A percentile compares a stretch with the other conserved stretches of the same genome.
phyloP scores from a whole-genome alignment of 2,113 vertebrate genomes.

The Ageneiosus marmoratus region DNA sequence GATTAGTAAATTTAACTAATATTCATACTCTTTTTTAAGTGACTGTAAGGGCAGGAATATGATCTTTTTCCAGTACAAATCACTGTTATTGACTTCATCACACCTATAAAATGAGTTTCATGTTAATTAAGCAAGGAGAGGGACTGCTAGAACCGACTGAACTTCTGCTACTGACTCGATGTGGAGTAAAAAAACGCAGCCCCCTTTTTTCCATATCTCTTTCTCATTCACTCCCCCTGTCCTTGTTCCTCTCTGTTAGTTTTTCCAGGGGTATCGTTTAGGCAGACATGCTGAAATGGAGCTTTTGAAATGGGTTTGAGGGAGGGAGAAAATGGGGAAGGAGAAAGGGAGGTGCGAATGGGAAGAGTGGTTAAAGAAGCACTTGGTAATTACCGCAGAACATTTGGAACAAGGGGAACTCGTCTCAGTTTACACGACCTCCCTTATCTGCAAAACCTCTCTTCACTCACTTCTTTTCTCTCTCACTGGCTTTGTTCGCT shows the following conservation, averaged over 20 bases:
- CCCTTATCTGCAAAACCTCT: slow-evolving; percentile 22
- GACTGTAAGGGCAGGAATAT: not conserved
- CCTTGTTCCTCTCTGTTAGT: slow-evolving; percentile 29
- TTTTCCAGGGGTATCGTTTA: slow-evolving; percentile 58
- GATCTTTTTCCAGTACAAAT: slow-evolving; percentile 37
- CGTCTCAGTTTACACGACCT: slow-evolving; percentile 45
- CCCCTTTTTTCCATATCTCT: not conserved
- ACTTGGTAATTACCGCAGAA: slow-evolving; percentile 47
- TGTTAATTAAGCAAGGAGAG: not conserved
- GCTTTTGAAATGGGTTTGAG: slow-evolving; percentile 53
- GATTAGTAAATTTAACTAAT: too few species aligned
- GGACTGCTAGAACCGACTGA: slow-evolving; percentile 19
- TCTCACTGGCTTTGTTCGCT: not conserved
- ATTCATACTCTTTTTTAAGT: too few species aligned
- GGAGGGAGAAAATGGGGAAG: not conserved
- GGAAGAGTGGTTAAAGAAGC: slow-evolving; percentile 8
- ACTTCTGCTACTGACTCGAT: slow-evolving; percentile 32
- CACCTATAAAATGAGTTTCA: not conserved
- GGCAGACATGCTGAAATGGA: slow-evolving; percentile 55
- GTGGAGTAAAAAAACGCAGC: not conserved
- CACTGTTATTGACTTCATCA: not conserved
- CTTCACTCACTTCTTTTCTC: slow-evolving; percentile 11
- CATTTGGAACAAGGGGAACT: slow-evolving; percentile 40
- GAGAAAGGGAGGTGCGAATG: slow-evolving; percentile 30
- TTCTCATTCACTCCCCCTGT: slow-evolving; percentile 13